Percentiles rank a stretch among this genome's conserved stretches.
These are phyloP conservation scores for Microplitis demolitor DNA, from an alignment of 1,140 invertebrate genomes.

Conservation along the genomic window DNA sequence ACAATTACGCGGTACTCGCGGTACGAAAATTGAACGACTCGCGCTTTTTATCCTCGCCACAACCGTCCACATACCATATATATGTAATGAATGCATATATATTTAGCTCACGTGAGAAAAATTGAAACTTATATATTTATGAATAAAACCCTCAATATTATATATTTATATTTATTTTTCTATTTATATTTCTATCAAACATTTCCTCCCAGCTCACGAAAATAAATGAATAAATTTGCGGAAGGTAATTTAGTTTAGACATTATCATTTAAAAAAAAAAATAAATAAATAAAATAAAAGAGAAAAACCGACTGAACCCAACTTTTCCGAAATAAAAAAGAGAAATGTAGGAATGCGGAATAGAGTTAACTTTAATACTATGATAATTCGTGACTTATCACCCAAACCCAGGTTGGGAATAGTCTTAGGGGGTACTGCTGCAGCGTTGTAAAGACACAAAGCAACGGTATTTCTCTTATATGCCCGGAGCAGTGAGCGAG, in stretches of 20 bases:
- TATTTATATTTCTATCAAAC: too few species aligned
- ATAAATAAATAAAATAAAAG: too few species aligned
- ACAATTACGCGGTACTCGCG: conserved; percentile 49
- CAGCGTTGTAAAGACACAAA: conserved; percentile 51
- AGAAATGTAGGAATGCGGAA: too few species aligned
- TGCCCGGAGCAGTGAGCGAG: conserved; percentile 18
- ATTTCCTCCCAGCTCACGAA: too few species aligned
- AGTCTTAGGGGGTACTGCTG: conserved; percentile 39
- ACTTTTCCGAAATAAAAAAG: too few species aligned
- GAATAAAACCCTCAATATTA: too few species aligned
- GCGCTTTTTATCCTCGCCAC: conserved; percentile 10
- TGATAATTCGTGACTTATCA: conserved; percentile 46
- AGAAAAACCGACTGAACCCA: too few species aligned
- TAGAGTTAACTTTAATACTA: neutral
- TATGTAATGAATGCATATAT: neutral
- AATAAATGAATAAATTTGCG: too few species aligned
- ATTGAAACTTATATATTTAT: too few species aligned
- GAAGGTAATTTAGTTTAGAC: too few species aligned
- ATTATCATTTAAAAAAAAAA: too few species aligned
- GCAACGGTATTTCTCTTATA: conserved; percentile 46
- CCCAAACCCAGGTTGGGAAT: conserved; percentile 43
- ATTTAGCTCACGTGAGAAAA: neutral
- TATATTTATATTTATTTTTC: too few species aligned
- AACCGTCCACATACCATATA: neutral
- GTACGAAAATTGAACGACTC: conserved; percentile 44